A percentile compares a stretch with the other conserved stretches of the same genome.
These are phyloP conservation scores for Aptenodytes patagonicus DNA, from an alignment of 2,113 vertebrate species.

Conservation along the genomic window DNA sequence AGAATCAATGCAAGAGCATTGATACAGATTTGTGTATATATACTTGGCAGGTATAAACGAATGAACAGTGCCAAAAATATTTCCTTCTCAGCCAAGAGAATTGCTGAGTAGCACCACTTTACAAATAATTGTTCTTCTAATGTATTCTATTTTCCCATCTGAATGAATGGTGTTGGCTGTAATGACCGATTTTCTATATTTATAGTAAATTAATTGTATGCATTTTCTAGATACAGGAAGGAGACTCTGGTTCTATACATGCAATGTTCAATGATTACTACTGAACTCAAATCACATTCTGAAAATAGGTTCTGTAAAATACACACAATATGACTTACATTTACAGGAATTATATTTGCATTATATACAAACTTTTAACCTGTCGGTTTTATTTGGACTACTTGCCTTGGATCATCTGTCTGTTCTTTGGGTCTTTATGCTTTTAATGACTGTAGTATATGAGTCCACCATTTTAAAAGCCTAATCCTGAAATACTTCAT, in stretches of 20 bases:
- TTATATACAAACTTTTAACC: not conserved
- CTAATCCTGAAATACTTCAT: not conserved
- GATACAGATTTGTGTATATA: not conserved
- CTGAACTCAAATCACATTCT: not conserved
- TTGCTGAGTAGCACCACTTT: not conserved
- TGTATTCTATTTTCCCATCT: not conserved
- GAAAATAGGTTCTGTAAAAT: not conserved
- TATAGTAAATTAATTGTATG: not conserved
- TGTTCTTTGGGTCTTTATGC: not conserved
- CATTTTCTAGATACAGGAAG: not conserved
- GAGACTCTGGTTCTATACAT: not conserved
- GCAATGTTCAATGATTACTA: not conserved
- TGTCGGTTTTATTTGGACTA: not conserved
- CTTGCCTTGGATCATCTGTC: not conserved
- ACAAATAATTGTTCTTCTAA: not conserved
- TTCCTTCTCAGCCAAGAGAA: not conserved
- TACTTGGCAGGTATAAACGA: not conserved
- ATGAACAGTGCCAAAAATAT: not conserved
- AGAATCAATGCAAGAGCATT: not conserved
- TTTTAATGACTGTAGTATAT: not conserved
- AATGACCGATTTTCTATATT: not conserved
- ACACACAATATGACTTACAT: not conserved
- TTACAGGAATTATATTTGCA: not conserved
- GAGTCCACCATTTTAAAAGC: not conserved
- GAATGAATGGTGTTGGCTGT: not conserved